These are phyloP conservation scores for Ichneumoninae sp. DNA, from an alignment of 2,888 invertebrate genomes.

Conservation along the genomic window DNA sequence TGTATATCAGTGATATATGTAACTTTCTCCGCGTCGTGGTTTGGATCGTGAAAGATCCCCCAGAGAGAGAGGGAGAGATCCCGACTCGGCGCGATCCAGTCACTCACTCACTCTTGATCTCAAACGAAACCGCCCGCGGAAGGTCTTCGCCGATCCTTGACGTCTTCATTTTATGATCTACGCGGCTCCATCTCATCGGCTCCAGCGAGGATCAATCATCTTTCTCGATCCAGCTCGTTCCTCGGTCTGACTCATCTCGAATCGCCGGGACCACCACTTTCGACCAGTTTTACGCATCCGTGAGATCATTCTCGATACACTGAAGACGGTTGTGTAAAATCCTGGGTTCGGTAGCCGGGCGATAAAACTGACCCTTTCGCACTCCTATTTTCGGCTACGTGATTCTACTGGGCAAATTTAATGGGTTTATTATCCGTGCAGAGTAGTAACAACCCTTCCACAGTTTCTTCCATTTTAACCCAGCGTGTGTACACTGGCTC, in stretches of 20 bases:
- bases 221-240: constrained; percentile 64
- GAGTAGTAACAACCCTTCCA: not conserved
- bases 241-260: constrained; percentile 65
- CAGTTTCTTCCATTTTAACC: not conserved
- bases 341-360: not conserved
- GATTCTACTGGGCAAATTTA: not conserved
- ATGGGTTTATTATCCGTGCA: not conserved
- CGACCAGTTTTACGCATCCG: not conserved
- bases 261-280: not conserved
- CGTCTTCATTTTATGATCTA: constrained; percentile 69
- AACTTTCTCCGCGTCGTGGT: constrained; percentile 61
- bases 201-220: constrained; percentile 41
- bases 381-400: not conserved
- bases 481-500: no score
- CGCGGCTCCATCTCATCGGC: constrained; percentile 54
- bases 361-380: constrained; percentile 12
- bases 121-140: constrained; percentile 65
- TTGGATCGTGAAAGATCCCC: constrained; percentile 57
- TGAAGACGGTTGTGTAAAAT: not conserved
- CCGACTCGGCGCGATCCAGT: constrained; percentile 38
- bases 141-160: constrained; percentile 64
- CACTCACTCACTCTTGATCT: constrained; percentile 57
- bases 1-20: constrained; percentile 37
- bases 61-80: constrained; percentile 48
- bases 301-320: not conserved